Conservation (phyloP, 2,888 invertebrate genomes). For the Scaptomyza parva region DNA sequence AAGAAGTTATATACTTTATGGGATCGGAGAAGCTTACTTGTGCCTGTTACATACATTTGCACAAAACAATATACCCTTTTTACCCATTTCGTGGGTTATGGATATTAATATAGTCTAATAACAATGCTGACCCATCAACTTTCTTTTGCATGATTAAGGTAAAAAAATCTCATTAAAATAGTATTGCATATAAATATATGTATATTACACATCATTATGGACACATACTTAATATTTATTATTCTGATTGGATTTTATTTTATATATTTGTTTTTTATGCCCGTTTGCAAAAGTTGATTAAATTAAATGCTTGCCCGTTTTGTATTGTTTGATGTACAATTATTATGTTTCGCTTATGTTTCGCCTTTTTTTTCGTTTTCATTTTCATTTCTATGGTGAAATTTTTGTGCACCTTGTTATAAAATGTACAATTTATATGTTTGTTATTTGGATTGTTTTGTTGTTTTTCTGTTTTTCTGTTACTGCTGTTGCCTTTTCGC, state of each 20-base stretch:
- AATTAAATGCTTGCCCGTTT: constrained; percentile 53
- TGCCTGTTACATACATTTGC: too few species aligned
- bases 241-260: constrained; percentile 31
- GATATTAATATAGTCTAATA: too few species aligned
- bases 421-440: constrained; percentile 9
- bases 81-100: too few species aligned
- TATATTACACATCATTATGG: too few species aligned
- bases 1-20: too few species aligned
- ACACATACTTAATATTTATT: constrained; percentile 10
- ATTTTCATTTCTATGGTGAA: constrained; percentile 9
- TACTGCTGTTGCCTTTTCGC: constrained; percentile 10
- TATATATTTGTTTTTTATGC: too few species aligned
- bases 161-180: too few species aligned
- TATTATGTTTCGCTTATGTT: constrained; percentile 22
- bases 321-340: constrained; percentile 49
- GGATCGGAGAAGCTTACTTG: too few species aligned
- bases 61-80: too few species aligned
- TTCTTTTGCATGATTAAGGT: too few species aligned
- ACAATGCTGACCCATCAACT: too few species aligned
- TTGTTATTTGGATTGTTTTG: background rate
- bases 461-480: too few species aligned
- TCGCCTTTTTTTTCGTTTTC: background rate
- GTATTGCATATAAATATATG: background rate
- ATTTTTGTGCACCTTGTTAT: constrained; percentile 8
- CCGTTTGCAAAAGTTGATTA: constrained; percentile 53